Evolutionary conservation across 2,888 invertebrate species (phyloP).

Genomic region (Drosophila percnosoma): DNA sequence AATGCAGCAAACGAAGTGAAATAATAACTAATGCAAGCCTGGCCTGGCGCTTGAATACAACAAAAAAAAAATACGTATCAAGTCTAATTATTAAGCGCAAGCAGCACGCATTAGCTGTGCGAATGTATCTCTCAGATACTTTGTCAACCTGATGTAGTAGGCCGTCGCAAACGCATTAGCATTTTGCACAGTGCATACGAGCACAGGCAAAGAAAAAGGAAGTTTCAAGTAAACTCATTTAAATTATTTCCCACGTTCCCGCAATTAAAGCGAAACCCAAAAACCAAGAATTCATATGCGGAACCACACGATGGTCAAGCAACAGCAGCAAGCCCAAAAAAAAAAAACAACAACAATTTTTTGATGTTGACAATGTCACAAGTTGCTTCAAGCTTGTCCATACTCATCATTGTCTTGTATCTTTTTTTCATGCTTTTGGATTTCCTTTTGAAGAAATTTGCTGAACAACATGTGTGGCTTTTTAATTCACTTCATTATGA

Average conservation of each 20-base stretch:
- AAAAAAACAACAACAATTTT: constrained; percentile 15
- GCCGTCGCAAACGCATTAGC: constrained; percentile 32
- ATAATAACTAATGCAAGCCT: constrained; percentile 15
- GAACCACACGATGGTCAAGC: constrained; percentile 26
- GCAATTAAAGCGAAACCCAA: constrained; percentile 69
- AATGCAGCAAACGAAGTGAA: constrained; percentile 16
- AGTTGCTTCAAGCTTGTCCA: constrained; percentile 47
- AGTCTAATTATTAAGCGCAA: constrained; percentile 76
- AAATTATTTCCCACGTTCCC: constrained; percentile 76
- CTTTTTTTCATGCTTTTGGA: constrained; percentile 26
- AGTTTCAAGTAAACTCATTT: constrained; percentile 62
- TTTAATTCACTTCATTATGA: constrained; percentile 72
- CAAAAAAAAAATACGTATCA: not conserved
- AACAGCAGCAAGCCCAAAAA: constrained; percentile 17
- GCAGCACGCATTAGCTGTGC: constrained; percentile 60
- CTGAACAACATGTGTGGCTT: constrained; percentile 76
- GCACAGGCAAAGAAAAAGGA: constrained; percentile 33
- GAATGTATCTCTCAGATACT: constrained; percentile 50
- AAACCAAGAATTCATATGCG: constrained; percentile 33
- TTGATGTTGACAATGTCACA: constrained; percentile 60
- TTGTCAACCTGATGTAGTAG: constrained; percentile 43
- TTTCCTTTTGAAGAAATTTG: constrained; percentile 50
- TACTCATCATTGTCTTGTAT: constrained; percentile 47
- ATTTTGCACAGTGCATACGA: constrained; percentile 35
- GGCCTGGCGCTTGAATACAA: constrained; percentile 32